Evolutionary conservation across 2,113 vertebrate species (phyloP).

Genomic region (Embiotoca jacksoni): DNA sequence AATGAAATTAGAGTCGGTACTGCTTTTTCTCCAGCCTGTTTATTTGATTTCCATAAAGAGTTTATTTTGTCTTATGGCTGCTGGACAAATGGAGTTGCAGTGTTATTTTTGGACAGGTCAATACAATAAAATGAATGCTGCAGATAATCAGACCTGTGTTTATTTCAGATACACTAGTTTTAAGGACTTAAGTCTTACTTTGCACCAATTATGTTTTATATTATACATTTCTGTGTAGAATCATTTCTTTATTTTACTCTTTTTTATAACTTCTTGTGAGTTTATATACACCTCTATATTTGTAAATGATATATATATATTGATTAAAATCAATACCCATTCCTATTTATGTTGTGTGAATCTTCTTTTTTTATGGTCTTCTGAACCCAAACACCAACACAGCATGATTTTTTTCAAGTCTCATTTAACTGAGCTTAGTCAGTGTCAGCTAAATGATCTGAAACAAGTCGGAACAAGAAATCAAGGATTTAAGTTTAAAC

Average conservation of each 20-base stretch:
- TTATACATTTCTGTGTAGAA: constrained; percentile 1
- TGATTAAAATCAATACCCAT: constrained; percentile 30
- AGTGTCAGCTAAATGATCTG: not conserved
- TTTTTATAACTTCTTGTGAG: constrained; percentile 9
- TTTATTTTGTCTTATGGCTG: constrained; percentile 17
- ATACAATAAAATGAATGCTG: constrained; percentile 24
- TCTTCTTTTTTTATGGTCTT: not conserved
- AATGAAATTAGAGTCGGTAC: constrained; percentile 18
- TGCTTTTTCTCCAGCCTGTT: constrained; percentile 12
- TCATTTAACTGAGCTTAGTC: not conserved
- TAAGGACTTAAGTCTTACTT: constrained; percentile 1
- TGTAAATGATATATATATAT: constrained; percentile 9
- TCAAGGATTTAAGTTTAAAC: not conserved
- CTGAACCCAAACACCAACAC: not conserved
- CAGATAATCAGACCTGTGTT: constrained; percentile 23
- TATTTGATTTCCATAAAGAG: constrained; percentile 33
- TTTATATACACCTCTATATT: not conserved
- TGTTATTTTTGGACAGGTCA: constrained; percentile 52
- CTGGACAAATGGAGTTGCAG: constrained; percentile 9
- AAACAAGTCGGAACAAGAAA: not conserved
- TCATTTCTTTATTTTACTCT: not conserved
- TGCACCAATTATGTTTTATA: constrained; percentile 31
- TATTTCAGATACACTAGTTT: constrained; percentile 21
- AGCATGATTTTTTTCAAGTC: not conserved
- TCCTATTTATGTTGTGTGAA: not conserved